Evolutionary conservation across 2,888 invertebrate species (phyloP).

Genomic region (Portevinia maculata): DNA sequence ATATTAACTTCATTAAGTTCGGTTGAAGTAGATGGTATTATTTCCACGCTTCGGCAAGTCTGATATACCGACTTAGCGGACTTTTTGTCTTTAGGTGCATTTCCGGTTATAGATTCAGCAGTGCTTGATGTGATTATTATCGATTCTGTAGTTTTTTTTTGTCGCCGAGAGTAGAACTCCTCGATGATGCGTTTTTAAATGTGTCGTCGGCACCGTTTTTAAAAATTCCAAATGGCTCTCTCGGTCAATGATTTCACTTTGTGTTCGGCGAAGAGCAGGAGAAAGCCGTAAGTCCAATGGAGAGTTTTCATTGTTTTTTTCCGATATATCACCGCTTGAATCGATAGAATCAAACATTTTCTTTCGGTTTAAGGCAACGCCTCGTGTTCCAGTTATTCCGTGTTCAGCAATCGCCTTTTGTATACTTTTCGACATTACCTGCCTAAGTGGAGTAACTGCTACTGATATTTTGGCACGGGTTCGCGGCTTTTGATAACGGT

Average conservation of each 20-base stretch:
- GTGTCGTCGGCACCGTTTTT: slow-evolving; percentile 36
- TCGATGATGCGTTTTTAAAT: slow-evolving; percentile 12
- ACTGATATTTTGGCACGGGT: slow-evolving; percentile 77
- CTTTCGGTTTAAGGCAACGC: slow-evolving; percentile 75
- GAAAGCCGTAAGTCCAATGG: slow-evolving; percentile 81
- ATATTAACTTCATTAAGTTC: slow-evolving; percentile 75
- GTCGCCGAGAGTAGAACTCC: slow-evolving; percentile 79
- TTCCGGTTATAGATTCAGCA: slow-evolving; percentile 52
- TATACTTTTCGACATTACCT: slow-evolving; percentile 83
- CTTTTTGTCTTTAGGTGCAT: slow-evolving; percentile 45
- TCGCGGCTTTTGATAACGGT: slow-evolving; percentile 77
- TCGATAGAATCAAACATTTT: slow-evolving; percentile 78
- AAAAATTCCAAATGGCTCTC: slow-evolving; percentile 52
- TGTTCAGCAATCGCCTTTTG: slow-evolving; percentile 82
- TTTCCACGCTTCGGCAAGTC: slow-evolving; percentile 80
- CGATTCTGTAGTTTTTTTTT: slow-evolving; percentile 79
- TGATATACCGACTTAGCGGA: slow-evolving; percentile 78
- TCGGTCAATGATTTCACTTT: slow-evolving; percentile 75
- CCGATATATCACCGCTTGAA: slow-evolving; percentile 46
- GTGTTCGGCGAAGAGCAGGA: slow-evolving; percentile 80
- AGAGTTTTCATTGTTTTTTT: slow-evolving; percentile 50
- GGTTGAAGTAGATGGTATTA: slow-evolving; percentile 78
- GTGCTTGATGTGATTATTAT: slow-evolving; percentile 78
- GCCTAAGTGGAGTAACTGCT: slow-evolving; percentile 81
- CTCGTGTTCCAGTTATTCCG: slow-evolving; percentile 71